Percentiles rank a stretch among this genome's conserved stretches.
Evolutionary conservation across 2,113 vertebrate genomes (phyloP).

Genomic region (Anhinga anhinga): DNA sequence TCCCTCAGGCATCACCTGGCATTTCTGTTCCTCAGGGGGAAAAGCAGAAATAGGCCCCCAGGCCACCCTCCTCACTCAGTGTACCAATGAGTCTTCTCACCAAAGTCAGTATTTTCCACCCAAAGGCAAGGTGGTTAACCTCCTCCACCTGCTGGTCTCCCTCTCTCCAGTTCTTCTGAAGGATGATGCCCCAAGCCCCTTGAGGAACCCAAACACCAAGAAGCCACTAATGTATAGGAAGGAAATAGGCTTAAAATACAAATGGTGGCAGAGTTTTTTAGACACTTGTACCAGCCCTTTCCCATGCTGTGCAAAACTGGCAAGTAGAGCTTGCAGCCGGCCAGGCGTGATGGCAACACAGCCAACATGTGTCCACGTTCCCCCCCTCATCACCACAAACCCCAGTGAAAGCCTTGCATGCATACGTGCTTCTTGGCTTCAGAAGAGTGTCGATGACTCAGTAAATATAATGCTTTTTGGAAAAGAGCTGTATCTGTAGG

Average conservation of each 20-base stretch:
- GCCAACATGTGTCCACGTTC: rapidly evolving
- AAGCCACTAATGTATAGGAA: neutral
- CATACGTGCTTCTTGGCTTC: neutral
- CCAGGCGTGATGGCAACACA: neutral
- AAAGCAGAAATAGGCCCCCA: neutral
- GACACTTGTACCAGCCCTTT: neutral
- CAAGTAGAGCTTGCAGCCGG: neutral
- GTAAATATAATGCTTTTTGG: neutral
- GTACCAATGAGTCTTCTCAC: neutral
- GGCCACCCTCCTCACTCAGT: neutral
- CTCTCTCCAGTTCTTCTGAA: neutral
- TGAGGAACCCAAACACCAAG: neutral
- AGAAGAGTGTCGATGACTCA: neutral
- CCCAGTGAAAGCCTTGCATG: neutral
- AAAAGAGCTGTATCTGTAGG: neutral
- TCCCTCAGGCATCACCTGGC: neutral
- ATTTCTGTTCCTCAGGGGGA: neutral
- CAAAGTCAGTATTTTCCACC: neutral
- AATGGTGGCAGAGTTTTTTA: neutral
- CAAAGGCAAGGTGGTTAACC: neutral
- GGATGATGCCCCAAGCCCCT: too few species aligned
- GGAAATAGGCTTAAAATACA: neutral
- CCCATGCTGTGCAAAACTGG: neutral
- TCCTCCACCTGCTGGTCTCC: neutral
- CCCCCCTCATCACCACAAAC: neutral